Evolutionary conservation across 2,113 vertebrate genomes (phyloP), one percentile per base, ranked within the genome.

Genomic region (Corythornis vintsioides): DNA sequence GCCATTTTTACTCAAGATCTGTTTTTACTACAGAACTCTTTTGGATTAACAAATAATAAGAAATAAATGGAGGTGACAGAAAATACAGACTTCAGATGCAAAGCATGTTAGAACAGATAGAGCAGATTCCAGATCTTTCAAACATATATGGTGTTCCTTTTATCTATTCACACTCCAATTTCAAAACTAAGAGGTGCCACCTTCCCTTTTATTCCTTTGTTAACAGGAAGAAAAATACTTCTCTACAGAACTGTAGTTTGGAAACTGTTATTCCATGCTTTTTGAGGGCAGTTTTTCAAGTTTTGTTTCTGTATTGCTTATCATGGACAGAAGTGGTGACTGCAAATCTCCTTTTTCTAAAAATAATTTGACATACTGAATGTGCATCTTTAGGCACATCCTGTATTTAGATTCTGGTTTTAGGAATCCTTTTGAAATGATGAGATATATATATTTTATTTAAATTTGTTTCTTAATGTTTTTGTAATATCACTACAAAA

Each of bases 11-110:
- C 57, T 93, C 75, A n/a, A 83, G 72, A 59, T 74, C 56, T 92
- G 4, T 82, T 96, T 92, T 95, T 96, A 71, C 85, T 90, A 78
- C 96, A 90, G 64, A 87, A 88, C 81, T 87, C 43, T 76, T 90
- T 85, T 11, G 5, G 56, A 45, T 71, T 88, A 83, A 95, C 92
- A 95, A 93, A 66, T 48, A 95, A 87, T 20, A 81, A 91, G 72
- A 85, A 95, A 73, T 94, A 92, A 96, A 88, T 33, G 35, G n/a
- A 88, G 24, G 42, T 92, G 73, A 43, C 71, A 89, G 79, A 70
- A 97, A 96, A 77, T 40, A 40, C 53, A 65, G 71, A 55, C 38
- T 85, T 96, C 70, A 96, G 69, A 72, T 92, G 60, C 92, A 77
- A 90, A 85, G 31, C 55, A 18, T 61, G 72, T 18, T 59, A 70